A percentile compares a stretch with the other conserved stretches of the same genome.
These are phyloP conservation scores for Nephrotoma appendiculata DNA, from an alignment of 2,888 invertebrate genomes.

Conservation along the genomic window DNA sequence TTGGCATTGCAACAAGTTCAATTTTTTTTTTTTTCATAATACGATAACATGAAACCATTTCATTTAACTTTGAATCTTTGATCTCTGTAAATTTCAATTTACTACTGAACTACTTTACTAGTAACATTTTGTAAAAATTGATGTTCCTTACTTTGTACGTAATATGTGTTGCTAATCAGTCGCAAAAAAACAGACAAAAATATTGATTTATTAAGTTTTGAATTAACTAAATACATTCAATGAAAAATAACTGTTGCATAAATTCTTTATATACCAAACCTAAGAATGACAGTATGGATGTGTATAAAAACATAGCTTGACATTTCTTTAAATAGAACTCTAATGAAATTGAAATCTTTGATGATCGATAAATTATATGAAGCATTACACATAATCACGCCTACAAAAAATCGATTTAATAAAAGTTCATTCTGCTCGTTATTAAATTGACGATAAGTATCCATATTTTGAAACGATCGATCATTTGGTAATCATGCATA, in stretches of 20 bases:
- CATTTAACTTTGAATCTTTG: not conserved
- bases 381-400: not conserved
- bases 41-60: not conserved
- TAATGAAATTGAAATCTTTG: not conserved
- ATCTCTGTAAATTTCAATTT: not conserved
- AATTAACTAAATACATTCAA: not conserved
- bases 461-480: not conserved
- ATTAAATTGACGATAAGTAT: not conserved
- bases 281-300: not conserved
- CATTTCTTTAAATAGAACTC: not conserved
- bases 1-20: not conserved
- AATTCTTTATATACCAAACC: not conserved
- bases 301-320: not conserved
- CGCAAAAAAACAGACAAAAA: not conserved
- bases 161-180: not conserved
- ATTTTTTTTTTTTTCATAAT: not conserved
- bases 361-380: not conserved
- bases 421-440: not conserved
- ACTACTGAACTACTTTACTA: not conserved
- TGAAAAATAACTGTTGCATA: not conserved
- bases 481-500: not conserved
- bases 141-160: not conserved
- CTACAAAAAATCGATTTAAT: not conserved
- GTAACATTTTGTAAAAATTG: not conserved
- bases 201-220: not conserved